phyloP scores from a whole-genome alignment of 1,140 invertebrate species.

The Chymomyza costata region DNA sequence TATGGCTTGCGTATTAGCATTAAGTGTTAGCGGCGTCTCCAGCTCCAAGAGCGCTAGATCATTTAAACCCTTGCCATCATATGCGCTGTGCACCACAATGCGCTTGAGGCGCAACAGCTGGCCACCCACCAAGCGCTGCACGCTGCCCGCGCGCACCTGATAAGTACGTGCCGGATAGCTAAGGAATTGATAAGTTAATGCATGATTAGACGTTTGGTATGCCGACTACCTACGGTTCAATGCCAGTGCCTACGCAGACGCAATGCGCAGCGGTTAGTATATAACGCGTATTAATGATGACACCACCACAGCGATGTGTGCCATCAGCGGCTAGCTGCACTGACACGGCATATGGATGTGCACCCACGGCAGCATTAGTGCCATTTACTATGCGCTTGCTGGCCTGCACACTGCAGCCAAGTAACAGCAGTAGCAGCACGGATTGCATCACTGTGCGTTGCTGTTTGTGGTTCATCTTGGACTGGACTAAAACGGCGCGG shows the following conservation, averaged over 20 bases:
- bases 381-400: conserved; percentile 29
- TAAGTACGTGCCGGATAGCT: conserved; percentile 53
- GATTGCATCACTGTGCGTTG: too few relatives aligned
- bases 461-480: too few relatives aligned
- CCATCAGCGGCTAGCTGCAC: conserved; percentile 39
- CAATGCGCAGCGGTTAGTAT: conserved; percentile 58
- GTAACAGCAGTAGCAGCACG: conserved; percentile 1
- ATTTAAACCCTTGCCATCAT: conserved; percentile 38
- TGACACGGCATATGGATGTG: conserved; percentile 54
- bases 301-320: conserved; percentile 43
- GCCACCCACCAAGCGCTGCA: conserved; percentile 55
- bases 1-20: conserved; percentile 48
- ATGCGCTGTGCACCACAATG: conserved; percentile 46
- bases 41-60: conserved; percentile 58
- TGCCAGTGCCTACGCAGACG: conserved; percentile 39
- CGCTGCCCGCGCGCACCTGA: conserved; percentile 50
- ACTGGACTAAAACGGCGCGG: neutral
- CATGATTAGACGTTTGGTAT: neutral
- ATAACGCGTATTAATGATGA: conserved; percentile 23
- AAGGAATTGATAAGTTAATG: neutral
- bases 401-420: neutral
- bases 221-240: conserved; percentile 46
- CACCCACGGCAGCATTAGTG: conserved; percentile 34
- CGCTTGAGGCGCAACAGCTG: conserved; percentile 35
- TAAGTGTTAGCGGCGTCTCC: conserved; percentile 32